phyloP scores from a whole-genome alignment of 2,888 invertebrate genomes.

The Troides aeacus region DNA sequence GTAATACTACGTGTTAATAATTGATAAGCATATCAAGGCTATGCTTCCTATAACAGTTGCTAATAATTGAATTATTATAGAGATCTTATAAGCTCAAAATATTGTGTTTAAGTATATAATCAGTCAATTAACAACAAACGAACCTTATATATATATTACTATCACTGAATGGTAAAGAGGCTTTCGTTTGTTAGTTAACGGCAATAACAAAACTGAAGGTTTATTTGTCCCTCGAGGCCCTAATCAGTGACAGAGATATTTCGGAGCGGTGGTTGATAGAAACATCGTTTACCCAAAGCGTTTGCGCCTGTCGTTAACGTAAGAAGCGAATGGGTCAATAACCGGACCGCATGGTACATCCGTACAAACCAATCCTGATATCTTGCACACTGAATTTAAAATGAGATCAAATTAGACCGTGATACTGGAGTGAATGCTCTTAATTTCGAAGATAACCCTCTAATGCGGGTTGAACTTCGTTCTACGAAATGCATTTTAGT shows the following conservation, averaged over 20 bases:
- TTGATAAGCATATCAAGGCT: too few species aligned
- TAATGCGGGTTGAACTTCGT: slow-evolving; percentile 62
- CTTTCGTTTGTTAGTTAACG: not conserved
- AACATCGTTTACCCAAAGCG: slow-evolving; percentile 56
- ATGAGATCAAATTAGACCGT: slow-evolving; percentile 66
- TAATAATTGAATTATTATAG: too few species aligned
- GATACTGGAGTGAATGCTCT: slow-evolving; percentile 63
- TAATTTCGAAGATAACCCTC: slow-evolving; percentile 71
- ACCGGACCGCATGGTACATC: slow-evolving; percentile 55
- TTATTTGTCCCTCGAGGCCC: slow-evolving; percentile 8
- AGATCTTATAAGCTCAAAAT: too few species aligned
- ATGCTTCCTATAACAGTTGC: too few species aligned
- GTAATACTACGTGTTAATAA: too few species aligned
- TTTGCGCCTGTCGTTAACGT: slow-evolving; percentile 72
- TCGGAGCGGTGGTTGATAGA: slow-evolving; percentile 48
- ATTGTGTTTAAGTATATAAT: too few species aligned
- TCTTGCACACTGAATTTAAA: slow-evolving; percentile 53
- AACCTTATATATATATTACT: not conserved
- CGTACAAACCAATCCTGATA: slow-evolving; percentile 46
- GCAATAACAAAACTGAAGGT: slow-evolving; percentile 38
- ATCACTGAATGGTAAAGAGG: not conserved
- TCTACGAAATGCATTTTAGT: slow-evolving; percentile 51
- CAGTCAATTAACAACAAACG: not conserved
- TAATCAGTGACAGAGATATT: slow-evolving; percentile 6
- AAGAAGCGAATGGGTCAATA: slow-evolving; percentile 59